phyloP scores from a whole-genome alignment of 2,888 invertebrate genomes.

The Campoplex capitator region DNA sequence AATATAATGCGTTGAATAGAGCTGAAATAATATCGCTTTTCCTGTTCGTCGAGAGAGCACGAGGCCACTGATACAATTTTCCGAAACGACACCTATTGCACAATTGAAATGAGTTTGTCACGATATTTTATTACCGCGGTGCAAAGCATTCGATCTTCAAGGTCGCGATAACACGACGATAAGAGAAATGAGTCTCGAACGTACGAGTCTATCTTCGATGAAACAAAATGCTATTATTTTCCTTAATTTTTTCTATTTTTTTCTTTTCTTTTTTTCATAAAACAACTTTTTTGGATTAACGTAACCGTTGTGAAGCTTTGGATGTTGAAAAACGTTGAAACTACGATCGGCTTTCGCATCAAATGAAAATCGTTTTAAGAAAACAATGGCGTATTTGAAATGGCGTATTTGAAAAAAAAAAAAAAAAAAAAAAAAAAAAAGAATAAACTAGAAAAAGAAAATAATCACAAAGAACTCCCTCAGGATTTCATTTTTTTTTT shows the following conservation, averaged over 20 bases:
- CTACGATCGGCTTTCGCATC: neutral
- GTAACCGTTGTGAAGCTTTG: neutral
- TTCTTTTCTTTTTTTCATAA: neutral
- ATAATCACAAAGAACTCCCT: too few relatives aligned
- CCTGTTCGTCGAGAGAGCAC: neutral
- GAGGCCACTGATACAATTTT: slow-evolving; percentile 17
- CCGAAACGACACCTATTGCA: slow-evolving; percentile 15
- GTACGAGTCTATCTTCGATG: slow-evolving; percentile 20
- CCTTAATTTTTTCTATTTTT: neutral
- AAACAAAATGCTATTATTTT: neutral
- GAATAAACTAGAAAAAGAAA: too few relatives aligned
- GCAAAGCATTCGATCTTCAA: slow-evolving; percentile 26
- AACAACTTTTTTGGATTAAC: neutral
- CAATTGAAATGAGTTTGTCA: slow-evolving; percentile 15
- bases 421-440: too few relatives aligned
- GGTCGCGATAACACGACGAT: slow-evolving; percentile 44
- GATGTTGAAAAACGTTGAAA: neutral
- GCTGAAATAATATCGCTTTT: neutral
- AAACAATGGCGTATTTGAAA: too few relatives aligned
- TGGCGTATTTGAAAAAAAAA: too few relatives aligned
- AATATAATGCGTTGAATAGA: neutral
- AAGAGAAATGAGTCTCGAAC: slow-evolving; percentile 32
- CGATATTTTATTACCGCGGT: slow-evolving; percentile 11
- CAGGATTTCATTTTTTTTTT: too few relatives aligned
- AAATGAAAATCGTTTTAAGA: too few relatives aligned